Evolutionary conservation across 1,140 invertebrate species (phyloP).

Genomic region (Spodoptera litura): DNA sequence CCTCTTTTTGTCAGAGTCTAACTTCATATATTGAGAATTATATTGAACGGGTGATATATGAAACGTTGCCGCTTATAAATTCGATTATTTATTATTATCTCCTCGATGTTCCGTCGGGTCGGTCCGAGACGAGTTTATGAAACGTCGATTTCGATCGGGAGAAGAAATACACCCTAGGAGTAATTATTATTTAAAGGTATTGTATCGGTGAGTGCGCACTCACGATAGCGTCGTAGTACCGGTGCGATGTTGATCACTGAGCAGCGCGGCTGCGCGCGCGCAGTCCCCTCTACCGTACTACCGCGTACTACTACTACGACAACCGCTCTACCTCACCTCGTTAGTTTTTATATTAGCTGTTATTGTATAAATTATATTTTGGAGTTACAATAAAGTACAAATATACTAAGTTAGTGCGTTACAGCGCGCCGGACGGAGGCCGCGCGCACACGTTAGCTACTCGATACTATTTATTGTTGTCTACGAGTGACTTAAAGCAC

Average conservation of each 20-base stretch:
- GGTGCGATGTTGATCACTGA: slow-evolving; percentile 84
- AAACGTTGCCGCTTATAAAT: slow-evolving; percentile 84
- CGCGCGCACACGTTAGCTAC: slow-evolving; percentile 72
- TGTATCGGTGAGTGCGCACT: slow-evolving; percentile 72
- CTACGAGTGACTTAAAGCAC: slow-evolving; percentile 82
- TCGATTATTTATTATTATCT: slow-evolving; percentile 83
- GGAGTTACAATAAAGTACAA: slow-evolving; percentile 80
- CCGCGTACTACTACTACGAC: slow-evolving; percentile 58
- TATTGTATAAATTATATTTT: slow-evolving; percentile 83
- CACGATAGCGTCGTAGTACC: slow-evolving; percentile 80
- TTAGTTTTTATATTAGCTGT: slow-evolving; percentile 82
- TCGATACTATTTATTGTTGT: slow-evolving; percentile 79
- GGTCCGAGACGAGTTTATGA: slow-evolving; percentile 84
- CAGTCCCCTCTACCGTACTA: slow-evolving; percentile 55
- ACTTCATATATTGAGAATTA: slow-evolving; percentile 86
- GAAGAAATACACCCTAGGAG: slow-evolving; percentile 85
- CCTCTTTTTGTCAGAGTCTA: slow-evolving; percentile 81
- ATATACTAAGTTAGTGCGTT: slow-evolving; percentile 59
- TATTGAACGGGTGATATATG: slow-evolving; percentile 85
- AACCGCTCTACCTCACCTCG: slow-evolving; percentile 82
- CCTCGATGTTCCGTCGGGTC: slow-evolving; percentile 82
- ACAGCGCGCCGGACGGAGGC: slow-evolving; percentile 72
- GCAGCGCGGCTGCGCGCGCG: slow-evolving; percentile 51
- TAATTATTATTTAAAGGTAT: slow-evolving; percentile 83
- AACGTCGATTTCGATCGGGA: slow-evolving; percentile 85